Conservation (phyloP, 2,113 vertebrate species). For the Eupsittula cactorum region DNA sequence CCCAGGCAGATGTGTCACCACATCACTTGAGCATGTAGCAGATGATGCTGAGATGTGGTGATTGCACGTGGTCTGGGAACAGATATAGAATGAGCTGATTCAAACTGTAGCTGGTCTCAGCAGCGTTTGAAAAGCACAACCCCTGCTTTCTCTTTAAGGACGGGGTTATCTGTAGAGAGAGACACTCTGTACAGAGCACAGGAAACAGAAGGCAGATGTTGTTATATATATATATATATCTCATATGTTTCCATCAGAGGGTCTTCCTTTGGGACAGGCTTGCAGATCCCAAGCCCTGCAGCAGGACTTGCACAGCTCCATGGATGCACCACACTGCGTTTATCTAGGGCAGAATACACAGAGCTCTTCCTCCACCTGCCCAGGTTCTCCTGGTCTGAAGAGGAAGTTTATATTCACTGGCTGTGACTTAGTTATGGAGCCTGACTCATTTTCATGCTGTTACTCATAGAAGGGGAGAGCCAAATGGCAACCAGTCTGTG, state of each 20-base stretch:
- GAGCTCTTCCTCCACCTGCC: conserved; percentile 28
- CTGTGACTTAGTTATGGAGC: conserved; percentile 25
- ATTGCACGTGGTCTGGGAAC: not conserved
- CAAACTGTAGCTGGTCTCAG: not conserved
- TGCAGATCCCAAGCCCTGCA: not conserved
- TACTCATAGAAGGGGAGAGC: conserved; percentile 45
- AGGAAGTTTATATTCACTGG: not conserved
- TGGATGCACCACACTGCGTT: not conserved
- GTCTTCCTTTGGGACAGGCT: not conserved
- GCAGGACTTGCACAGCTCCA: not conserved
- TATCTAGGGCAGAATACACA: not conserved
- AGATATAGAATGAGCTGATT: not conserved
- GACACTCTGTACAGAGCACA: conserved; percentile 7
- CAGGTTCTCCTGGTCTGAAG: not conserved
- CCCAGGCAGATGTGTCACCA: not conserved
- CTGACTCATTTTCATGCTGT: conserved; percentile 50
- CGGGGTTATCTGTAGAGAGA: not conserved
- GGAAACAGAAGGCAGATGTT: conserved; percentile 54
- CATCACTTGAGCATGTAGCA: not conserved
- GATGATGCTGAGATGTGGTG: not conserved
- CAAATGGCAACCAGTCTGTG: conserved; percentile 47
- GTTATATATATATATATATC: not conserved
- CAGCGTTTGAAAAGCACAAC: not conserved
- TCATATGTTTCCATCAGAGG: not conserved
- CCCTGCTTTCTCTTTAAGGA: not conserved